phyloP scores from a whole-genome alignment of 2,888 invertebrate genomes.

The Phengaris alcon region DNA sequence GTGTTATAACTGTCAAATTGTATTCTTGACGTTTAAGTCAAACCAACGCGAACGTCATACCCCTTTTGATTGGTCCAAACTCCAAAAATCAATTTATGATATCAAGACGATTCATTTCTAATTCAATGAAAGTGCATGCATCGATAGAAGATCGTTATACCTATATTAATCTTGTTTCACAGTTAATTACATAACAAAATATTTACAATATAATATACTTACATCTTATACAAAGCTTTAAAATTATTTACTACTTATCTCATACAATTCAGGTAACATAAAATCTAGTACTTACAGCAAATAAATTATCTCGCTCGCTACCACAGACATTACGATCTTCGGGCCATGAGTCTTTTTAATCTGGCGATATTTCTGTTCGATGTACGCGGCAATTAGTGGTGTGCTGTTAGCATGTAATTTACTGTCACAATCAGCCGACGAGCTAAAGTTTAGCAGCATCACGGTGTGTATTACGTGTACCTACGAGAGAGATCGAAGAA shows the following conservation, averaged over 20 bases:
- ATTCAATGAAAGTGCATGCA: no score
- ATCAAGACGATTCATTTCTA: no score
- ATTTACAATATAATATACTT: no score
- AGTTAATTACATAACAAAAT: no score
- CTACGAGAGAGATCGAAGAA: background rate
- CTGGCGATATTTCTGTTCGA: conserved; percentile 56
- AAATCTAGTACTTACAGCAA: background rate
- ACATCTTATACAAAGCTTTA: background rate
- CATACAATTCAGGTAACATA: conserved; percentile 5
- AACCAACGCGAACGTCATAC: no score
- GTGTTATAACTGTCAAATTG: no score
- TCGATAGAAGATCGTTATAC: no score
- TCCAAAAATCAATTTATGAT: no score
- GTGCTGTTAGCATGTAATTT: conserved; percentile 68
- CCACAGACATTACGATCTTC: background rate
- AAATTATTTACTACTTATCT: background rate
- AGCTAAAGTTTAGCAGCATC: conserved; percentile 34
- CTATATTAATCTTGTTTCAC: no score
- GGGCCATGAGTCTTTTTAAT: conserved; percentile 41
- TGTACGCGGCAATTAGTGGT: conserved; percentile 62
- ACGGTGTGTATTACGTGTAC: conserved; percentile 44
- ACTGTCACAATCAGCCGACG: conserved; percentile 63
- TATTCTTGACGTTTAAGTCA: no score
- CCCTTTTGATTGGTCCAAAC: no score
- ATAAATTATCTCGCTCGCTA: no score